phyloP scores from a whole-genome alignment of 2,888 invertebrate genomes.

The Diarsia brunnea region DNA sequence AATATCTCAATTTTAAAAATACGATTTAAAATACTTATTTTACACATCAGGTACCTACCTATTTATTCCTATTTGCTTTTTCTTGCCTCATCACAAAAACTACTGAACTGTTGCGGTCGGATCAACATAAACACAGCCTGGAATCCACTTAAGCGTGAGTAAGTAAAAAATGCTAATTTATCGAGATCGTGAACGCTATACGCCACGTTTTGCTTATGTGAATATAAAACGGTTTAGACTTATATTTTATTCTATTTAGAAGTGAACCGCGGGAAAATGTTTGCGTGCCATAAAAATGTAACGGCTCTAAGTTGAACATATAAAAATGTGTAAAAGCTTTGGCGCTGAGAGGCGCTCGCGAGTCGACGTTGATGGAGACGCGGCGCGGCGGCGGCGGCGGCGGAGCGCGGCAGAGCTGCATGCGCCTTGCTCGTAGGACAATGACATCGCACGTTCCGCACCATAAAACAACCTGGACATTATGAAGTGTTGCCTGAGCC shows the following conservation, averaged over 20 bases:
- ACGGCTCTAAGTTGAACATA: conserved; percentile 61
- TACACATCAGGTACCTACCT: conserved; percentile 39
- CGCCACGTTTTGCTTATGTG: conserved; percentile 46
- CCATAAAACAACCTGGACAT: conserved; percentile 88
- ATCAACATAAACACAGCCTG: conserved; percentile 48
- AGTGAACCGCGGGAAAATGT: conserved; percentile 61
- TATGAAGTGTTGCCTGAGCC: conserved; percentile 80
- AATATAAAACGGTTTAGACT: conserved; percentile 51
- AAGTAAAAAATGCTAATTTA: conserved; percentile 51
- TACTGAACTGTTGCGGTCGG: conserved; percentile 33
- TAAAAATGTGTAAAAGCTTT: conserved; percentile 63
- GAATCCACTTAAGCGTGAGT: conserved; percentile 30
- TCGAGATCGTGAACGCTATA: conserved; percentile 51
- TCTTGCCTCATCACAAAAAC: conserved; percentile 34
- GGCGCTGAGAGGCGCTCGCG: conserved; percentile 59
- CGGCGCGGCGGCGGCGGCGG: conserved; percentile 61
- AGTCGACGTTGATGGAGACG: conserved; percentile 67
- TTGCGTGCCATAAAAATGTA: conserved; percentile 62
- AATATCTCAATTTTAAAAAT: conserved; percentile 63
- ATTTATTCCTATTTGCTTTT: conserved; percentile 48
- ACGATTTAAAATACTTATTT: conserved; percentile 45
- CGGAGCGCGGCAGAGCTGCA: conserved; percentile 70
- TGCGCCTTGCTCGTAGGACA: conserved; percentile 85
- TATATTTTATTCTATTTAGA: conserved; percentile 52
- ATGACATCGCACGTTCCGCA: conserved; percentile 90